Evolutionary conservation across 2,797 vertebrate genomes (phyloP).

Genomic region (Paratrypauchen microcephalus): DNA sequence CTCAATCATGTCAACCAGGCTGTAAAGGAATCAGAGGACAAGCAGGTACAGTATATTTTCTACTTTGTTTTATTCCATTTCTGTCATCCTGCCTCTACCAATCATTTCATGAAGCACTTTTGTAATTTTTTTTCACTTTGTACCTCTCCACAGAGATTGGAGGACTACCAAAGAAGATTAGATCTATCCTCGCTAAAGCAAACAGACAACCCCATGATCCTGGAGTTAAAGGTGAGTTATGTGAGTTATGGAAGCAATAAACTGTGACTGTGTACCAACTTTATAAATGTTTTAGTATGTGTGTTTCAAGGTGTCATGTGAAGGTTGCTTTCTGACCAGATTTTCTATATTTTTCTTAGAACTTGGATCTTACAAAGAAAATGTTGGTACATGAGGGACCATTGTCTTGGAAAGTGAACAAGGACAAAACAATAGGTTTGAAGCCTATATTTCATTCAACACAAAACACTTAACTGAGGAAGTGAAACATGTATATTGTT

Average conservation of each 20-base stretch:
- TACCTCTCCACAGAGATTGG: slow-evolving; percentile 81
- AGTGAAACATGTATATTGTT: not conserved
- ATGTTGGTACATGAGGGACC: slow-evolving; percentile 97
- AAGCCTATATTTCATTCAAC: not conserved
- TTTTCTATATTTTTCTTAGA: slow-evolving; percentile 68
- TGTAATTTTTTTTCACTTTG: slow-evolving; percentile 7
- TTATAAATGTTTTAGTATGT: not conserved
- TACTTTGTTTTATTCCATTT: slow-evolving; percentile 7
- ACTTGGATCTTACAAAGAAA: slow-evolving; percentile 94
- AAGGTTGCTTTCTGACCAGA: slow-evolving; percentile 10
- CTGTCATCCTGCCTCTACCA: slow-evolving; percentile 14
- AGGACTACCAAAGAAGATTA: slow-evolving; percentile 94
- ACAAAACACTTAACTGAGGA: not conserved
- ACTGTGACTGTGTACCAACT: not conserved
- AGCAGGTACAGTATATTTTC: slow-evolving; percentile 77
- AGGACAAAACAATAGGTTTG: slow-evolving; percentile 95
- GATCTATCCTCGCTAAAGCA: slow-evolving; percentile 95
- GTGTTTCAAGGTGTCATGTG: not conserved
- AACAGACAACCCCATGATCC: slow-evolving; percentile 91
- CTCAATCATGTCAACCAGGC: slow-evolving; percentile 96
- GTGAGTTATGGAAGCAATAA: not conserved
- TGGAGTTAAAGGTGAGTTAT: slow-evolving; percentile 89
- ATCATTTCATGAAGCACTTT: not conserved
- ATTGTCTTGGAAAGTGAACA: slow-evolving; percentile 97
- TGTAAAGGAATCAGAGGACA: slow-evolving; percentile 96